Evolutionary conservation across 2,797 vertebrate species (phyloP), one percentile per base, ranked within the genome.

Genomic region (Crax fasciolata): DNA sequence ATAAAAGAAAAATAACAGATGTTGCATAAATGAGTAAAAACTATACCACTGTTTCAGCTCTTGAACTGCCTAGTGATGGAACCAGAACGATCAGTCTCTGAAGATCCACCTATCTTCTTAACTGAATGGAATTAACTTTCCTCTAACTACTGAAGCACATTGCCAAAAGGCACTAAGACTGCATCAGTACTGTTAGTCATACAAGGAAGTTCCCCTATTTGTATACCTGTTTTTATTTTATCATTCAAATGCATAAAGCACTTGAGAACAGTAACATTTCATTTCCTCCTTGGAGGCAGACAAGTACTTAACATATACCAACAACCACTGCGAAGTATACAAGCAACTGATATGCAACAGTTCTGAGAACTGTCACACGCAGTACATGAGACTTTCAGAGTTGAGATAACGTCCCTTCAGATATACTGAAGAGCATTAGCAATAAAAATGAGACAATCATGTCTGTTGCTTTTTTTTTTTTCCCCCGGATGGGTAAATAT

Each of bases 1-100:
- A 88, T 89, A 51, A 96, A 90, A 84, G 83, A 89, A 79, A 92
- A 87, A 78, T 4, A 81, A 35, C 7, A 88, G 19, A 52, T n/a
- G 9, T 21, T 49, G 74, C 58, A 41, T 25, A 83, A 72, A 76
- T 1, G 4, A 30, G 39, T 39, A 91, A 63, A 81, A 75, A 46
- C 17, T 20, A 8, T 13, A 72, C 9, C 3, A 25, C 10, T 43
- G 6, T n/a, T 77, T 79, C 46, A 90, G 59, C 49, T 89, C 39
- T 46, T 70, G 25, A 86, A 87, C 9, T 16, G 32, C 9, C 32
- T 59, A 4, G 2, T 59, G 27, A 78, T 23, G 20, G 11, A 57
- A 78, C 2, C 32, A 84, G 18, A 94, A 73, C 10, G n/a, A 57
- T 15, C 25, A 46, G 59, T 46, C 49, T 84, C 52, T 70, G 58